Conservation (phyloP, 2,797 vertebrate species). For the Cercopithecus hamlyni region DNA sequence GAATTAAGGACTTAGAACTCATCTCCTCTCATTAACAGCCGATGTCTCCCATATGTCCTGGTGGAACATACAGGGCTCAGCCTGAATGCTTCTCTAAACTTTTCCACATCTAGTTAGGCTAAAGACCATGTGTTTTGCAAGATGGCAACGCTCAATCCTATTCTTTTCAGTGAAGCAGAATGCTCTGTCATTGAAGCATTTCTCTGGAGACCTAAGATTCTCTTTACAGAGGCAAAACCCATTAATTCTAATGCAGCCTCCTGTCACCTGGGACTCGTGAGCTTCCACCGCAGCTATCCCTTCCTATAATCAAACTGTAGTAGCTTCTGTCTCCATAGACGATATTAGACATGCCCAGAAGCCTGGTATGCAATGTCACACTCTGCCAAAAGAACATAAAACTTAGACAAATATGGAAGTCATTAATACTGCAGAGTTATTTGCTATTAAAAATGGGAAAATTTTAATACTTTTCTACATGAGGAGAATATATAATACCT, state of each 20-base stretch:
- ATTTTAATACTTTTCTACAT: background rate
- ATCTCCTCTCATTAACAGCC: background rate
- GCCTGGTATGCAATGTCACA: background rate
- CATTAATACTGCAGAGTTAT: background rate
- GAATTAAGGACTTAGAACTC: background rate
- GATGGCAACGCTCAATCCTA: too few species aligned
- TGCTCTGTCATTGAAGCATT: background rate
- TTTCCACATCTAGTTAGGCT: background rate
- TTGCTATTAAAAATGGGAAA: constrained; percentile 1
- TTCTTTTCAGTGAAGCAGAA: background rate
- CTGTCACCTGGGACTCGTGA: background rate
- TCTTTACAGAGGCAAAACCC: background rate
- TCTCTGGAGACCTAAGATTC: background rate
- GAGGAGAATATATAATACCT: background rate
- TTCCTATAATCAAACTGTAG: background rate
- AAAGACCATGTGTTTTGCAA: background rate
- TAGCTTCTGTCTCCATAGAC: background rate
- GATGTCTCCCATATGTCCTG: accelerated
- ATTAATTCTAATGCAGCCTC: background rate
- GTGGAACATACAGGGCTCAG: background rate
- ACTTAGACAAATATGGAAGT: background rate
- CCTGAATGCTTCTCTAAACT: background rate
- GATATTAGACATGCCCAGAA: background rate
- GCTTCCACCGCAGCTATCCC: background rate
- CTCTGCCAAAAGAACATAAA: background rate